Evolutionary conservation across 2,113 vertebrate species (phyloP), one percentile per base, ranked within the genome.

Genomic region (Poeciliopsis occidentalis): DNA sequence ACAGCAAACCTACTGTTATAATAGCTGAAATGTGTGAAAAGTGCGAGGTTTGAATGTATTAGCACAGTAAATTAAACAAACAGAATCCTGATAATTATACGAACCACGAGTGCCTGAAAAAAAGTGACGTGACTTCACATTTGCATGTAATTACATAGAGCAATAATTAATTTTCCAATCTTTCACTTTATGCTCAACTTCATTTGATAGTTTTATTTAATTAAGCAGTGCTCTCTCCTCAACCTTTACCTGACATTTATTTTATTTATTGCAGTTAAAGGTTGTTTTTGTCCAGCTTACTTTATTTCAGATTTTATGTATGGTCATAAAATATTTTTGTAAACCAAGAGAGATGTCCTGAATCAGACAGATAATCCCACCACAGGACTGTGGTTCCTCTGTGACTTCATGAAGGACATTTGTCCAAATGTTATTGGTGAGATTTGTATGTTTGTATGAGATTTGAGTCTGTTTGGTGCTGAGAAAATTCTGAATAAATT

Each of bases 101-200:
- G 19, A 29, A 22, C 11, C 3, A 24, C 47, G 57, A 15, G 39
- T 41, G 39, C 4, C 39, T 41, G 39, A 41, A 15, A 4, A 44
- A 27, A 44, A 44, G 32, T 6, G 64, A 27, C 27, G 1, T 7
- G 8, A 60, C 10, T n/a, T 54, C 22, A 57, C 0, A 57, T 0
- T 54, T 57, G 29, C 61, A 1, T 75, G 27, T 15, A 37, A 27
- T 57, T 64, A 4, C 39, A 15, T 41, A 15, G 12, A 13, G 39
- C 13, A 12, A 15, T 41, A 41, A 41, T 41, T 41, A 61, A 27
- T 60, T 61, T 10, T 13, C 32, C 26, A 29, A 27, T 62, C 44
- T 1, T 51, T 30, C 17, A n/a, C 8, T 61, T 61, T 32, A 13
- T 44, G 60, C 11, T 37, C 4, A 30, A 12, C 37, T 61, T 44